A percentile compares a stretch with the other conserved stretches of the same genome.
Conservation (phyloP, 2,888 invertebrate genomes). For the Cylindroiulus punctatus region DNA sequence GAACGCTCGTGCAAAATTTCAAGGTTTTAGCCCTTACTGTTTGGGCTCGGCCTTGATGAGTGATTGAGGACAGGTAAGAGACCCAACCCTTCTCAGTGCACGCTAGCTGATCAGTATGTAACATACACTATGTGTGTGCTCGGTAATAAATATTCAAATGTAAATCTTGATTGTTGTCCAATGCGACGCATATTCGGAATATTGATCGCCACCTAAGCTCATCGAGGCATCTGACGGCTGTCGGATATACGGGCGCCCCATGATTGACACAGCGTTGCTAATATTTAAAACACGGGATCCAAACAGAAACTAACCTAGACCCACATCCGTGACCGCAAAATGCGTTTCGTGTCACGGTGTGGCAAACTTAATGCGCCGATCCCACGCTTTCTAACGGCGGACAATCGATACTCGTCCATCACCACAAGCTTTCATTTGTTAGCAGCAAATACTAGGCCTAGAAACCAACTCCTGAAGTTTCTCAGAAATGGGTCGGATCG, state of each 20-base stretch:
- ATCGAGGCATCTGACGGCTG: not conserved
- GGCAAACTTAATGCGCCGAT: not conserved
- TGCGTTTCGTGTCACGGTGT: conserved; percentile 2
- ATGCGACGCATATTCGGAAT: not conserved
- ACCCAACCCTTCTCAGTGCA: too few relatives aligned
- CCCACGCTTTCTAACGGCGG: not conserved
- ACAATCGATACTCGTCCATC: not conserved
- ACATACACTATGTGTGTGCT: too few relatives aligned
- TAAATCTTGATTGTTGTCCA: not conserved
- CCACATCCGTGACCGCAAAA: conserved; percentile 18
- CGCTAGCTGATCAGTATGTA: too few relatives aligned
- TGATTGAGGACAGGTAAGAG: too few relatives aligned
- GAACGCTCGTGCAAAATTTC: too few relatives aligned
- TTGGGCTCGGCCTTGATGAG: too few relatives aligned
- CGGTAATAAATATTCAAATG: too few relatives aligned
- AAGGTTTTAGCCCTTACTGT: too few relatives aligned
- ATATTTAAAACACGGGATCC: conserved; percentile 18
- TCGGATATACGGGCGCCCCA: not conserved
- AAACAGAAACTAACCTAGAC: not conserved
- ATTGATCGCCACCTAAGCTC: not conserved
- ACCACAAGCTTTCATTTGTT: not conserved
- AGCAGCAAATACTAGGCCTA: not conserved
- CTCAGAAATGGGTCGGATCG: not conserved
- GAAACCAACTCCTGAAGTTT: not conserved
- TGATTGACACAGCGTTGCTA: not conserved